Conservation (phyloP, 2,113 vertebrate species). For the Panthera uncia region DNA sequence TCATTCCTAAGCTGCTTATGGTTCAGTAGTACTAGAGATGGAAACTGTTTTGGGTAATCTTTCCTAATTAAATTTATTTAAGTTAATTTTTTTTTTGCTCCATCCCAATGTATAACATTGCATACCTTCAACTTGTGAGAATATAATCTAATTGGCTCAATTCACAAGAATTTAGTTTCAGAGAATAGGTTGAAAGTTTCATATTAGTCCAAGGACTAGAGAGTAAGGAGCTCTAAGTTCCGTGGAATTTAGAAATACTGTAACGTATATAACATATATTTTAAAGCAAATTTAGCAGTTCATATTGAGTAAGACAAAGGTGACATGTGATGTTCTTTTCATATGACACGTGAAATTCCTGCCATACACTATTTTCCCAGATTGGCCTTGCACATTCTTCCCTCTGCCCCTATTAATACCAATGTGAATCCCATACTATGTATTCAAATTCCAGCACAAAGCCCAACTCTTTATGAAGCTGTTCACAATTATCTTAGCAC, state of each 20-base stretch:
- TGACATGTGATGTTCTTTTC: not conserved
- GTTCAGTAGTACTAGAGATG: not conserved
- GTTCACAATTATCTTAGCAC: not conserved
- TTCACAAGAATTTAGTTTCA: not conserved
- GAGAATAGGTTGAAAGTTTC: not conserved
- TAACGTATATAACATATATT: not conserved
- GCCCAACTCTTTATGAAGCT: not conserved
- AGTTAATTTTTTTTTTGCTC: not conserved
- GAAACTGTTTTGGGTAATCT: not conserved
- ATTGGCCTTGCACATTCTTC: not conserved
- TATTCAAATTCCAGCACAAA: not conserved
- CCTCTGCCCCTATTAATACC: not conserved
- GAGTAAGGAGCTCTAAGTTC: not conserved
- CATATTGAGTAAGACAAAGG: not conserved
- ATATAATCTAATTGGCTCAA: not conserved
- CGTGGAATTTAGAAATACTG: not conserved
- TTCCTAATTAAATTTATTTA: constrained; percentile 57
- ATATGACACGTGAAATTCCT: rapidly evolving
- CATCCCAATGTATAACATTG: not conserved
- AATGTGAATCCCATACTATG: not conserved
- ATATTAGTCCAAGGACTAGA: not conserved
- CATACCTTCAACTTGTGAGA: constrained; percentile 10
- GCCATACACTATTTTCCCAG: not conserved
- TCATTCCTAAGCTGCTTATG: not conserved
- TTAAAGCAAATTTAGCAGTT: not conserved